Base-by-base conservation (phyloP, 2,113 vertebrate species). In the Cathartes aura region DNA sequence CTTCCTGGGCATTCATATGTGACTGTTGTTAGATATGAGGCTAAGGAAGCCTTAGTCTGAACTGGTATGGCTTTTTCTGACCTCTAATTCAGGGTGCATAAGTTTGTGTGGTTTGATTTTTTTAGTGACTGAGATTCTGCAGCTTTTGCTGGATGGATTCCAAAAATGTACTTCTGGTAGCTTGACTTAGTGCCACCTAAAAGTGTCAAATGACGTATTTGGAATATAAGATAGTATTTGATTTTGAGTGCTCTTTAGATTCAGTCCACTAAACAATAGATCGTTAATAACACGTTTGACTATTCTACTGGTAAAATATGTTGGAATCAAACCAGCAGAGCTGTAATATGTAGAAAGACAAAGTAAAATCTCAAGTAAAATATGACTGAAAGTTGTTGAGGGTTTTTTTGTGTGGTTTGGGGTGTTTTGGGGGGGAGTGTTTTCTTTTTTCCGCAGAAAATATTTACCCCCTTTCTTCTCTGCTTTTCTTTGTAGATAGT, bases 401-500 rank as follows among this genome's bases (percentile, higher is more conserved):
- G 34, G 2, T 0, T 16, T 30, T 75, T 48, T 63, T 21, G 6
- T 10, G n/a, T 4, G 32, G 8, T 8, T 52, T 3, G 14, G 17
- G 24, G 6, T 1, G 4, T 19, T 40, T 23, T 6, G 8, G 36
- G 9, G 10, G 18, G 11, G 14, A 22, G 13, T 30, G 21, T 12
- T 66, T 58, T 59, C 2, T 2, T 88, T 87, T 34, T 30, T 23
- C 4, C 5, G 3, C 45, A 48, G 27, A n/a, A 38, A 70, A 60
- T 75, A 64, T 8, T 79, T 63, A 60, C 20, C 38, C 8, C 0
- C 27, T 53, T 67, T 58, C 30, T 76, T 45, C 7, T 23, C 2
- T 83, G 32, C 38, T 87, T 95, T 55, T 79, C 63, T 68, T 87
- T 98, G 79, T 90, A 99, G 99, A 99, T 99, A 96, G 95, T 99